Base-by-base conservation (phyloP, 2,888 invertebrate species). In the Noctua comes region DNA sequence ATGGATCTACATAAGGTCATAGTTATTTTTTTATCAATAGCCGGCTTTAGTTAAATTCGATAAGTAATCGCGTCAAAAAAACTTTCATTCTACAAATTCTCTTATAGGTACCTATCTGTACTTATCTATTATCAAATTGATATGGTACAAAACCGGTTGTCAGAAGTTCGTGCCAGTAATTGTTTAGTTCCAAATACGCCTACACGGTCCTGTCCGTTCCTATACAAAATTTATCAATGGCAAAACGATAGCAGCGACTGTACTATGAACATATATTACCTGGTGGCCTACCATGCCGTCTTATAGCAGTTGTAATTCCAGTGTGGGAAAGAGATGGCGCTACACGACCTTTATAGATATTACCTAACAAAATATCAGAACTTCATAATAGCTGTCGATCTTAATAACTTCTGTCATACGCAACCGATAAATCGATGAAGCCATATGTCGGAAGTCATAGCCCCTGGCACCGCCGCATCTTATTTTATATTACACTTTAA, bases 401-500 rank as follows among this genome's bases (percentile, higher is more conserved):
- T 66, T 43, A 81, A 66, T 66, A 68, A 76, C 59, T 59, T 70
- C 31, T 72, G 46, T 66, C 51, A 64, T 51, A 73, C 48, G 48
- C 18, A 27, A 62, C 51, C 64, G 62, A 79, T 72, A 79, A 64
- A 85, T 84, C 79, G 62, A 85, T 84, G 64, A 71, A 74, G 73
- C 70, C 76, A 68, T 73, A 75, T 76, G 74, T 80, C 72, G 31
- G 59, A 76, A 76, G 68, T 72, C 82, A 76, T 72, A 74, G 74
- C 75, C 73, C 16, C 82, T 71, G 70, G 82, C 71, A 77, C 73
- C 75, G 70, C 54, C 43, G 46, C 70, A 74, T 76, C 76, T 76
- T 79, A 76, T 74, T 76, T 80, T 65, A 70, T 74, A 82, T 78
- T n/a, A 77, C 62, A 77, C 65, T 82, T 80, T 86, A 85, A 85